These are phyloP conservation scores for Actenoides lindsayi DNA, from an alignment of 2,113 vertebrate genomes.

Conservation along the genomic window DNA sequence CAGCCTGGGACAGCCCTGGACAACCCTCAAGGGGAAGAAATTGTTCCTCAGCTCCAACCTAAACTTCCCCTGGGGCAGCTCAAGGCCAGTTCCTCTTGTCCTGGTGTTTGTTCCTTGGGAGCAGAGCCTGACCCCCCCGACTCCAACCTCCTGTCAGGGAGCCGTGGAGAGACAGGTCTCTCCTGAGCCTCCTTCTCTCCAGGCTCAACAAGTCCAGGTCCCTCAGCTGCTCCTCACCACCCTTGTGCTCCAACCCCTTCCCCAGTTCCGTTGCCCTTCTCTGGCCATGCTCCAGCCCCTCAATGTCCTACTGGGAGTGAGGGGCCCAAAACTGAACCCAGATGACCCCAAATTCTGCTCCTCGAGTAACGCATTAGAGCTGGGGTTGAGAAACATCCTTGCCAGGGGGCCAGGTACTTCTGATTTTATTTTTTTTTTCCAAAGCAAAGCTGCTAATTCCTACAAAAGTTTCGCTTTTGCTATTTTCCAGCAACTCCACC, in stretches of 20 bases:
- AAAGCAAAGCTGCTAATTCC: background rate
- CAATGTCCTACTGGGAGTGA: background rate
- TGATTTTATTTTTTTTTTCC: background rate
- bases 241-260: background rate
- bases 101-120: no score
- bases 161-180: no score
- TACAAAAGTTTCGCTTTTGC: background rate
- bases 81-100: no score
- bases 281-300: background rate
- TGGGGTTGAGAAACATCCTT: background rate
- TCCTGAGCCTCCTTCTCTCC: background rate
- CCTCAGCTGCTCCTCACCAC: background rate
- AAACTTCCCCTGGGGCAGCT: no score
- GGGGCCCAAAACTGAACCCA: background rate
- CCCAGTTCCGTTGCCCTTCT: background rate
- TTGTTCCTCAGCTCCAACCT: no score
- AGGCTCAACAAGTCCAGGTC: background rate
- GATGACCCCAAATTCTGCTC: background rate
- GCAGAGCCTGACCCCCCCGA: no score
- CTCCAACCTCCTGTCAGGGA: no score
- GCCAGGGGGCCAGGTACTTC: background rate
- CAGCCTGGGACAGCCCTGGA: no score
- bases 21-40: no score
- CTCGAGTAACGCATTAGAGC: rapidly evolving
- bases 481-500: background rate